Percentiles rank a stretch among this genome's conserved stretches.
phyloP scores from a whole-genome alignment of 37 sponge, comb jelly and placozoan genomes.

The Theonella swinhoei region DNA sequence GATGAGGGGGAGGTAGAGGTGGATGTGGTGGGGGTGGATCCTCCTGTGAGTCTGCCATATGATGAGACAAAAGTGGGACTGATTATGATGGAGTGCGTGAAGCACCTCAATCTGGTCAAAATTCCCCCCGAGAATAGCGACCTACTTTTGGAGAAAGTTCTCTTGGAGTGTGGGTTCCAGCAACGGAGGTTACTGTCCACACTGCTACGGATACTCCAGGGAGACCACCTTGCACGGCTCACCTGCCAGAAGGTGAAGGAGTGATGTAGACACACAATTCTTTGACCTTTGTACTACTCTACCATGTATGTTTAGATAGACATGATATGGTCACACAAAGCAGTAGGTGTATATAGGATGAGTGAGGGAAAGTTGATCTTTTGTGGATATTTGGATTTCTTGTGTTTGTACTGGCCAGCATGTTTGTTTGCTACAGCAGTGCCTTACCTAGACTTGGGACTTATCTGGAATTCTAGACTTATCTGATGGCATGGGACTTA shows the following conservation, averaged over 20 bases:
- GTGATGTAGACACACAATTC: too few relatives aligned
- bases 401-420: too few relatives aligned
- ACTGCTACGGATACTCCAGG: constrained; percentile 48
- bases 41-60: constrained; percentile 26
- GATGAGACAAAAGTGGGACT: constrained; percentile 53
- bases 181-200: constrained; percentile 49
- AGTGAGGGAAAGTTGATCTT: too few relatives aligned
- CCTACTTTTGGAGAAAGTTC: constrained; percentile 40
- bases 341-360: too few relatives aligned
- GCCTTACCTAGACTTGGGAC: too few relatives aligned
- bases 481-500: too few relatives aligned
- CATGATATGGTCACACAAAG: background rate
- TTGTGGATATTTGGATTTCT: too few relatives aligned
- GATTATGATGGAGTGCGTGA: constrained; percentile 79
- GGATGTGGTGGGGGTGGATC: constrained; percentile 47
- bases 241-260: constrained; percentile 54
- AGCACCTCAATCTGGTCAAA: constrained; percentile 72
- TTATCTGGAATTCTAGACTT: too few relatives aligned
- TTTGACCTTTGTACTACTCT: background rate
- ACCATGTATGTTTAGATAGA: background rate
- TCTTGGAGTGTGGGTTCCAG: constrained; percentile 33
- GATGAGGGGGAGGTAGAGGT: constrained; percentile 29
- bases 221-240: constrained; percentile 60
- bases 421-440: too few relatives aligned
- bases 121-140: constrained; percentile 42